Evolutionary conservation across 2,888 invertebrate species (phyloP), one percentile per base, ranked within the genome.

Genomic region (Pandemis heparana): DNA sequence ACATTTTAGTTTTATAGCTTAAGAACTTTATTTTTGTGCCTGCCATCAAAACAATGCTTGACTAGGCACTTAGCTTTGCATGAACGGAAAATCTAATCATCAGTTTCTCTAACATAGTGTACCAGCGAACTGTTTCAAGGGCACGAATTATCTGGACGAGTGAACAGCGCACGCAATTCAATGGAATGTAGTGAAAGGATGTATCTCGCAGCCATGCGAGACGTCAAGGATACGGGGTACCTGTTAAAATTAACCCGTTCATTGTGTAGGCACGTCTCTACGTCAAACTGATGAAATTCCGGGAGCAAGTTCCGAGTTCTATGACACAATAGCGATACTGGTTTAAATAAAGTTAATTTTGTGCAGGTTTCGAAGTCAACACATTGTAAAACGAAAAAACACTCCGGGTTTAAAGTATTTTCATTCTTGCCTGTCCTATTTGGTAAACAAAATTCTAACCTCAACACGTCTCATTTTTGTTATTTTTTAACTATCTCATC

Each of bases 171-270:
- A 68, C 38, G 63, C 67, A 68, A 63, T 23, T 56, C 63, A 67
- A 71, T 63, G 48, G 72, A 68, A 73, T 68, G 63, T 73, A 46
- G 53, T 68, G 39, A 39, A 68, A 68, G 72, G 68, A 53, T 16
- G 63, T 66, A 70, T 70, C 46, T 59, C n/a, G 46, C 63, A 41
- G 32, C 53, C 39, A 56, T 61, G 46, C 72, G 60, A 68, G 43
- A 73, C 56, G 72, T 53, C 72, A 68, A 63, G 72, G 66, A 53
- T 66, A 60, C 59, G 53, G 67, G 64, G 62, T 41, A 62, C 46
- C 56, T 16, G 39, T 46, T 59, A 68, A 73, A 73, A 73, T 73
- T 68, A 73, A 73, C 72, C 68, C 68, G 67, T 68, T 73, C 72
- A 73, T 68, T 73, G 73, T 73, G 68, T 68, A 68, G 68, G 63